Conservation (phyloP, 1,140 invertebrate species). For the Drosophila eugracilis region DNA sequence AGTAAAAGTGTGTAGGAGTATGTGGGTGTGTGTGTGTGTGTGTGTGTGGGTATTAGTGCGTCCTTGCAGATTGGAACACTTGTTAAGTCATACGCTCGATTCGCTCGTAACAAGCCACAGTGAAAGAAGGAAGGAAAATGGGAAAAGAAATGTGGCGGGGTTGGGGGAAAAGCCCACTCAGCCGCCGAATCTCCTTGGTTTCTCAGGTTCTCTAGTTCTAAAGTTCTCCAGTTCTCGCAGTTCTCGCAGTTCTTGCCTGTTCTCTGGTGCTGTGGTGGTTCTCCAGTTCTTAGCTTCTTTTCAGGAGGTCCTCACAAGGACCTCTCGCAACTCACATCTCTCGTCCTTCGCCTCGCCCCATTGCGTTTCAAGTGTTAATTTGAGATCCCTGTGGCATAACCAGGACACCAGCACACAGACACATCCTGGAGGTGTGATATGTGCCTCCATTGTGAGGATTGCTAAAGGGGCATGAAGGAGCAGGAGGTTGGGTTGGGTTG, state of each 20-base stretch:
- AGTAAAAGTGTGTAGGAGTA: neutral
- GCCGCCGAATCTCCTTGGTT: constrained; percentile 19
- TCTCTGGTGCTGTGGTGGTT: too few species aligned
- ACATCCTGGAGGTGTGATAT: constrained; percentile 7
- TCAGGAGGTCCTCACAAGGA: neutral
- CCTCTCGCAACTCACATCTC: too few species aligned
- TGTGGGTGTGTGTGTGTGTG: neutral
- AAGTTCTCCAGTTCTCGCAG: too few species aligned
- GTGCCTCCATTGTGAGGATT: constrained; percentile 33
- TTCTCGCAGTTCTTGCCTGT: too few species aligned
- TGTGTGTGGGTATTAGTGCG: constrained; percentile 17
- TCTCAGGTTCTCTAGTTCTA: constrained; percentile 18
- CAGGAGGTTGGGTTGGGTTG: too few species aligned
- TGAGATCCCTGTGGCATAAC: constrained; percentile 62
- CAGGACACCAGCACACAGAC: constrained; percentile 25
- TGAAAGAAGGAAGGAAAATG: neutral
- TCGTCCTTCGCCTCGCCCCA: constrained; percentile 34
- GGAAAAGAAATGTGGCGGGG: too few species aligned
- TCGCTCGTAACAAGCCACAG: constrained; percentile 52
- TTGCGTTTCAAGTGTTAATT: constrained; percentile 72
- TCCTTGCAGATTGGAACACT: constrained; percentile 43
- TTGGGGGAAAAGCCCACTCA: constrained; percentile 19
- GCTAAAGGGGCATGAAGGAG: neutral
- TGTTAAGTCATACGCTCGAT: constrained; percentile 62
- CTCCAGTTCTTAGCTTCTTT: constrained; percentile 1